phyloP scores from a whole-genome alignment of 1,140 invertebrate species.

The Teleopsis dalmanni region DNA sequence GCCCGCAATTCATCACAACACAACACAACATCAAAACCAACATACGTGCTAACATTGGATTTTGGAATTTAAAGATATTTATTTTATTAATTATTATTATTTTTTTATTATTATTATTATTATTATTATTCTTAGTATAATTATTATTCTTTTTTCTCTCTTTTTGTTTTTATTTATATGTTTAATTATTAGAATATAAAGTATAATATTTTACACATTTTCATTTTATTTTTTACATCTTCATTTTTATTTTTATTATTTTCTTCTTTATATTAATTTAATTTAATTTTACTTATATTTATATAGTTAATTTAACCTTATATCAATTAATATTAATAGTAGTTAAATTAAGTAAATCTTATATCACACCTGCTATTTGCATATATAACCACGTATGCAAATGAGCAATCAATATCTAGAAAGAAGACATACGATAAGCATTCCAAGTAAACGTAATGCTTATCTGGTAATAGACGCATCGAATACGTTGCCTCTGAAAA shows the following conservation, averaged over 20 bases:
- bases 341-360: too few species aligned
- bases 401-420: too few species aligned
- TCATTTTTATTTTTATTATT: conserved; percentile 1
- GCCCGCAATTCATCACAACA: not conserved
- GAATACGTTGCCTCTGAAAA: too few species aligned
- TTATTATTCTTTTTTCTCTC: not conserved
- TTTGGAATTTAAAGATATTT: not conserved
- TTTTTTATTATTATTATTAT: not conserved
- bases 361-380: too few species aligned
- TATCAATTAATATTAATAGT: too few species aligned
- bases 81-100: not conserved
- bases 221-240: not conserved
- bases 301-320: not conserved
- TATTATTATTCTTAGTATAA: not conserved
- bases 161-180: not conserved
- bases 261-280: not conserved
- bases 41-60: not conserved
- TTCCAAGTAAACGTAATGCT: too few species aligned
- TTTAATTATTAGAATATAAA: not conserved
- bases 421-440: too few species aligned
- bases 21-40: not conserved
- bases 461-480: too few species aligned
- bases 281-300: not conserved
- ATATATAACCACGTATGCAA: too few species aligned
- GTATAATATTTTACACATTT: not conserved